Evolutionary conservation across 1,140 invertebrate genomes (phyloP), one percentile per base, ranked within the genome.

Genomic region (Mylabris phalerata): DNA sequence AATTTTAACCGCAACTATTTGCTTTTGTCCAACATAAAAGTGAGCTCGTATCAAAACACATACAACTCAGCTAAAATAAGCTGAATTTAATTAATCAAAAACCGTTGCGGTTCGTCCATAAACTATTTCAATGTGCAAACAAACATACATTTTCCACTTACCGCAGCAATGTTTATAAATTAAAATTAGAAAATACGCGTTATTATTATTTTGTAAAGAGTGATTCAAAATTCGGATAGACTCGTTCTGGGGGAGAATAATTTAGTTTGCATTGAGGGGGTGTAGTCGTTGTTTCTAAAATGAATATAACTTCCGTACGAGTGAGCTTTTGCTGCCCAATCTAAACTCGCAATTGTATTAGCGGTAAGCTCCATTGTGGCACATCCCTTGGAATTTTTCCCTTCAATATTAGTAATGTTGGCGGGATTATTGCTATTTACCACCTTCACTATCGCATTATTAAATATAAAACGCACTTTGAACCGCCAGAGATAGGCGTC

Each of bases 281-380:
- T 55, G 63, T 10, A 40, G 10, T 10, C 6, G 41, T 59, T 55
- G 65, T 59, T 67, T 61, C 61, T 19, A 62, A 69, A 69, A 64
- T 69, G 67, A 69, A 66, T 65, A 69, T 69, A 69, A 69, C 64
- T 69, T 69, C 67, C 65, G 60, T 63, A 51, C 60, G 63, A 63
- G 51, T 61, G 66, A 64, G 63, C 62, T 64, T 66, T 64, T 61
- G 62, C 63, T 65, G 67, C 62, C 65, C 67, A 67, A 69, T 69
- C 65, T 67, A 67, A 69, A 69, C 67, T 62, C 61, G 67, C 67
- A 69, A 69, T 69, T 69, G 65, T 69, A 64, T 69, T 67, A 63
- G 66, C 65, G 67, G 67, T 68, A 68, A 68, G 67, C 67, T 68
- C 63, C 61, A 55, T 64, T 59, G 59, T 63, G 64, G 62, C 57